A percentile compares a stretch with the other conserved stretches of the same genome.
Conservation (phyloP, 2,888 invertebrate genomes). For the Dascillus cervinus region DNA sequence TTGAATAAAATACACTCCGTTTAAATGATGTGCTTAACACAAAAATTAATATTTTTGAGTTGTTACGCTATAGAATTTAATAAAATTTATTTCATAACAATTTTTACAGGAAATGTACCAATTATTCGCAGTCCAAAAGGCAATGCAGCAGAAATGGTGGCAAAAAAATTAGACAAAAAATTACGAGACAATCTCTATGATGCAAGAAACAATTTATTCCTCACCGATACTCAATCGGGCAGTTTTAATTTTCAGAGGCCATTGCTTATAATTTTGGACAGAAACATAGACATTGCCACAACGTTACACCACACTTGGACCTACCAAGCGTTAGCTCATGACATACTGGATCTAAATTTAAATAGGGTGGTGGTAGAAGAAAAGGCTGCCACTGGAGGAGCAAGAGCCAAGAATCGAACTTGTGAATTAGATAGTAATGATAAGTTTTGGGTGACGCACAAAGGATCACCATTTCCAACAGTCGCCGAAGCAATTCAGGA, state of each 20-base stretch:
- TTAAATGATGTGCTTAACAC: no score
- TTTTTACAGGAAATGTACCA: constrained; percentile 64
- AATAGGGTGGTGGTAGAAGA: constrained; percentile 57
- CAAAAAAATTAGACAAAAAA: constrained; percentile 94
- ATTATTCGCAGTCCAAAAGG: constrained; percentile 87
- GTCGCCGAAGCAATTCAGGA: constrained; percentile 99
- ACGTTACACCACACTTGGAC: constrained; percentile 99
- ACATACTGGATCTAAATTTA: constrained; percentile 84
- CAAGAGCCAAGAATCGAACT: constrained; percentile 69
- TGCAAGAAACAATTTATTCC: constrained; percentile 91
- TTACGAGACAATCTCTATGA: constrained; percentile 94
- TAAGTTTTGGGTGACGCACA: constrained; percentile 88
- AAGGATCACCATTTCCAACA: constrained; percentile 86
- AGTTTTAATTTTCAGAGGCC: constrained; percentile 87
- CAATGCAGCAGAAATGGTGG: constrained; percentile 98
- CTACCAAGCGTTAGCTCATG: constrained; percentile 96
- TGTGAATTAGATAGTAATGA: constrained; percentile 89
- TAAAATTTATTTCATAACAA: no score
- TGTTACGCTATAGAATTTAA: no score
- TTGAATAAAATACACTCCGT: no score
- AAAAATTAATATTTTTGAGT: no score
- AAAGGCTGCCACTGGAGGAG: constrained; percentile 43
- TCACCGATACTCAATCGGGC: constrained; percentile 71
- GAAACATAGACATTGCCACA: constrained; percentile 94
- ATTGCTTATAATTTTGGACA: constrained; percentile 82